Percentiles rank a stretch among this genome's conserved stretches.
Conservation (phyloP, 1,140 invertebrate species). For the Proctacanthus coquilletti region DNA sequence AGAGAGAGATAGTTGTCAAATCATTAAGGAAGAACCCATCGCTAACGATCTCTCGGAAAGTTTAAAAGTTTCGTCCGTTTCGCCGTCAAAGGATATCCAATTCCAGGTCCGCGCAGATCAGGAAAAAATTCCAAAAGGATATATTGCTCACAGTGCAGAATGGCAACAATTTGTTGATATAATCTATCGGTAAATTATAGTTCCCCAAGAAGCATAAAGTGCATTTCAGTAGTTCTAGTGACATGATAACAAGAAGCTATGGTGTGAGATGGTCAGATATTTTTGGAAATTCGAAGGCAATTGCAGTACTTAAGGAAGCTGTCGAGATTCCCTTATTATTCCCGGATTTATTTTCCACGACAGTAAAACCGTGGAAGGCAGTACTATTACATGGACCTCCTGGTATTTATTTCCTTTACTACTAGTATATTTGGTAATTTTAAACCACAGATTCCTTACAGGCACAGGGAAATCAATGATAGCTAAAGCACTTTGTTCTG, state of each 20-base stretch:
- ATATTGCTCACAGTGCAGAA: too few species aligned
- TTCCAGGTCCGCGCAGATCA: too few species aligned
- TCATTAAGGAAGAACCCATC: too few species aligned
- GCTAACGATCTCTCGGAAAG: too few species aligned
- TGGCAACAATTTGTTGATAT: too few species aligned
- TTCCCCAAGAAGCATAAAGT: too few species aligned
- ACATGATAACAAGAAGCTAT: conserved; percentile 15
- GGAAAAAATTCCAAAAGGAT: too few species aligned
- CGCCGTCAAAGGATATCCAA: too few species aligned
- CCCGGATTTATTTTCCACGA: conserved; percentile 64
- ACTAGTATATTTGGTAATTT: conserved; percentile 25
- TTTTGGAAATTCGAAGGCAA: conserved; percentile 63
- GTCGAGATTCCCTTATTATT: conserved; percentile 75
- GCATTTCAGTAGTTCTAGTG: conserved; percentile 1
- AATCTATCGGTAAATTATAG: too few species aligned
- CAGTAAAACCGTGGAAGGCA: conserved; percentile 70
- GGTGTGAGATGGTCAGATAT: conserved; percentile 52
- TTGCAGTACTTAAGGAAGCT: conserved; percentile 74
- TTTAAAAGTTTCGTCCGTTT: too few species aligned
- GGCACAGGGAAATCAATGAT: conserved; percentile 69
- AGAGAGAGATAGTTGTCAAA: too few species aligned
- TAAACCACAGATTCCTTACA: neutral
- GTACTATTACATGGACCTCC: conserved; percentile 77
- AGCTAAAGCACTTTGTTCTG: conserved; percentile 73
- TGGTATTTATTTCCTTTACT: too few species aligned